Evolutionary conservation across 2,113 vertebrate genomes (phyloP).

Genomic region (Genyomyrus donnyi): DNA sequence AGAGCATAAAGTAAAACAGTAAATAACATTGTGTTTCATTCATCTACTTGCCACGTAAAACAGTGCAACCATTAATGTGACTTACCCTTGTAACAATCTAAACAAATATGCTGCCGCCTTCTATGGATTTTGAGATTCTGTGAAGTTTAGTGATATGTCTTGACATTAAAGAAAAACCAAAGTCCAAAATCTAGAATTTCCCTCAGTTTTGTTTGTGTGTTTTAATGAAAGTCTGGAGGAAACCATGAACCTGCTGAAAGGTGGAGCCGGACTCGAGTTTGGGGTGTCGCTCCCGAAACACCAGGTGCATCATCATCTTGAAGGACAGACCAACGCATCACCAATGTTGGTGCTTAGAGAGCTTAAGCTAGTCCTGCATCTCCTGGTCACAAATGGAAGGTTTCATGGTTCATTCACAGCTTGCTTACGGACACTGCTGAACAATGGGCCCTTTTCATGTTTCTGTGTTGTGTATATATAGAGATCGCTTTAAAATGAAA

Average conservation of each 20-base stretch:
- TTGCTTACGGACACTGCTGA: background rate
- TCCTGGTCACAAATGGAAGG: background rate
- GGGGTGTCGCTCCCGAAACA: background rate
- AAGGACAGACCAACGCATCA: background rate
- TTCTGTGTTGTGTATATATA: background rate
- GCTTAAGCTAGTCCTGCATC: background rate
- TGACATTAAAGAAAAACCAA: background rate
- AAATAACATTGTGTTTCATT: background rate
- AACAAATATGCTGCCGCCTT: background rate
- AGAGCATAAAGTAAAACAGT: background rate
- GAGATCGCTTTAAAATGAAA: background rate
- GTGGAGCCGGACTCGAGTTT: background rate
- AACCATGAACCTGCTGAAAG: background rate
- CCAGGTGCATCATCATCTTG: background rate
- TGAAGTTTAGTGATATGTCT: background rate
- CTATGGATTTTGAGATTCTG: background rate
- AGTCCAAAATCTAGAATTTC: background rate
- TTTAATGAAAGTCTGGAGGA: background rate
- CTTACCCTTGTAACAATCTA: background rate
- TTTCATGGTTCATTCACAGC: background rate
- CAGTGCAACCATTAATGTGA: background rate
- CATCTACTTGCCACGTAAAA: background rate
- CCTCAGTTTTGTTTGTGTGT: background rate
- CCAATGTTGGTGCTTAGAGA: background rate
- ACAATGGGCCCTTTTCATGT: background rate